Evolutionary conservation across 2,797 vertebrate genomes (phyloP).

Genomic region (Xiphorhynchus erythropygius): DNA sequence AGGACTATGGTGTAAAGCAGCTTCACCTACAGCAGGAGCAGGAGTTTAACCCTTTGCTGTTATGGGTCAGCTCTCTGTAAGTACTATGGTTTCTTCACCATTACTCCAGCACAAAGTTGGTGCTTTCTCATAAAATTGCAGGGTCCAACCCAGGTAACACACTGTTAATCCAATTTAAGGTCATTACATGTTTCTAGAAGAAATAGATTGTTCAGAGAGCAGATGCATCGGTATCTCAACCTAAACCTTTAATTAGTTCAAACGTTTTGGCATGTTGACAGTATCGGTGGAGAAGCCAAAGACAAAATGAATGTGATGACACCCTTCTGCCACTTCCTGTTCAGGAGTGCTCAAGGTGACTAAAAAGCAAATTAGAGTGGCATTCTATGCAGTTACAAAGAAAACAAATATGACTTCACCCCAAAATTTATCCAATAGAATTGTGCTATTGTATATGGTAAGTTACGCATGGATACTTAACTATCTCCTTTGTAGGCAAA

Average conservation of each 20-base stretch:
- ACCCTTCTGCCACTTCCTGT: not conserved
- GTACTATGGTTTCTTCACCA: not conserved
- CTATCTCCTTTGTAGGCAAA: not conserved
- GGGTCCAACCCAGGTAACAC: not conserved
- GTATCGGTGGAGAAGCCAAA: not conserved
- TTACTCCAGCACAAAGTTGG: not conserved
- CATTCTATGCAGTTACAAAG: not conserved
- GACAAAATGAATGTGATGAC: not conserved
- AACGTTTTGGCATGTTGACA: not conserved
- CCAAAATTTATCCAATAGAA: not conserved
- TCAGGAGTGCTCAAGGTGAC: not conserved
- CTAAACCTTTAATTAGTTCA: not conserved
- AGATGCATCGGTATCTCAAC: not conserved
- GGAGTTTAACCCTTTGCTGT: not conserved
- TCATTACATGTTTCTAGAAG: not conserved
- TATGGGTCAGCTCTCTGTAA: not conserved
- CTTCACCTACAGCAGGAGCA: not conserved
- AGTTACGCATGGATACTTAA: not conserved
- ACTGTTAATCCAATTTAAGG: not conserved
- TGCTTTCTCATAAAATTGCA: not conserved
- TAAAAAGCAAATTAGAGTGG: not conserved
- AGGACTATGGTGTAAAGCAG: not conserved
- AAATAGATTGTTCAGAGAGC: not conserved
- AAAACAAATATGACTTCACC: not conserved
- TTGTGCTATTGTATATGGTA: not conserved